These are phyloP conservation scores for Caretta caretta DNA, from an alignment of 2,113 vertebrate genomes.

Conservation along the genomic window DNA sequence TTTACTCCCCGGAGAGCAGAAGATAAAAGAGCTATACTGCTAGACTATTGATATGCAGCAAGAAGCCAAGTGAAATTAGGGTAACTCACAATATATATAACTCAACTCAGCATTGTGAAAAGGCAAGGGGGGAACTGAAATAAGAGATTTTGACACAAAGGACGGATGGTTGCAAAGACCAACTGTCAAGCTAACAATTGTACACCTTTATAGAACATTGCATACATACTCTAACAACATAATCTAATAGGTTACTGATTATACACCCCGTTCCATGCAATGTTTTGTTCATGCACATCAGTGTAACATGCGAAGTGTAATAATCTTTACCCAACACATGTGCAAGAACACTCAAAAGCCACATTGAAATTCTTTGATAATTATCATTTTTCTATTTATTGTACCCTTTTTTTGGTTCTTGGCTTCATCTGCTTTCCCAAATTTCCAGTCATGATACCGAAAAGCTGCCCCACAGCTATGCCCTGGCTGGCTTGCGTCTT, in stretches of 20 bases:
- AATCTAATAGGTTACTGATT: background rate
- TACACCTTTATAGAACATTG: background rate
- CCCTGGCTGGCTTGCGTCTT: background rate
- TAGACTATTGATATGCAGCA: background rate
- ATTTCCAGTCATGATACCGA: background rate
- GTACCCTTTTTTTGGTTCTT: background rate
- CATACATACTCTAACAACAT: background rate
- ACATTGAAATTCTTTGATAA: fast-evolving
- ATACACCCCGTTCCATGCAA: background rate
- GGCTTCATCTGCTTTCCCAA: background rate
- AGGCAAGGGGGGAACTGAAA: background rate
- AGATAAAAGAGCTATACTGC: background rate
- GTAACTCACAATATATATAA: background rate
- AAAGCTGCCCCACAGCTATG: constrained; percentile 14
- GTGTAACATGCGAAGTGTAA: background rate
- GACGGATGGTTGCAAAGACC: background rate
- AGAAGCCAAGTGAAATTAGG: background rate
- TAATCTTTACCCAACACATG: background rate
- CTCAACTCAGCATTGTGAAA: background rate
- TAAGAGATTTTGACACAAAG: background rate
- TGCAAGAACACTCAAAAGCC: background rate
- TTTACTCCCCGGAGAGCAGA: background rate
- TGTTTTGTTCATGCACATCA: background rate
- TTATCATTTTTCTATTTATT: background rate
- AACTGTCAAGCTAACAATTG: constrained; percentile 23